Conservation (phyloP, 2,113 vertebrate genomes). For the Neopipo cinnamomea region DNA sequence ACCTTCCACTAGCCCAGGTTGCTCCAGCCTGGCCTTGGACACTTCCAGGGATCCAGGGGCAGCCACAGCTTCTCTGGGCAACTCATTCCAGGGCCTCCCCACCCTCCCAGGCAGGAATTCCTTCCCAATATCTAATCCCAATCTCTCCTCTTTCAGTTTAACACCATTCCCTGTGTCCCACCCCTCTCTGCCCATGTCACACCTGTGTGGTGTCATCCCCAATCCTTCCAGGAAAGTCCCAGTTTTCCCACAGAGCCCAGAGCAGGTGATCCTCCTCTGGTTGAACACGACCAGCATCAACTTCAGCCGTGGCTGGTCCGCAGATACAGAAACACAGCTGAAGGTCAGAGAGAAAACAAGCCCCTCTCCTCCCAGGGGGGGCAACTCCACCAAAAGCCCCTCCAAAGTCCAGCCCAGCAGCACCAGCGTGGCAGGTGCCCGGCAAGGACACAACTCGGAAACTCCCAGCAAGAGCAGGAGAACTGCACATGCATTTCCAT, state of each 20-base stretch:
- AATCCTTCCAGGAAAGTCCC: background rate
- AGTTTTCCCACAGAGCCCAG: background rate
- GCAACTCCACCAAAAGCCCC: background rate
- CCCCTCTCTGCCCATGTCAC: background rate
- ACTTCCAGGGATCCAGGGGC: background rate
- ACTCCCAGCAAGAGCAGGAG: background rate
- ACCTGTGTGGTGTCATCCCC: background rate
- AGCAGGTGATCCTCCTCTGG: background rate
- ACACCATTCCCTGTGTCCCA: background rate
- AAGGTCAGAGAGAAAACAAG: background rate
- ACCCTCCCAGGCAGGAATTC: background rate
- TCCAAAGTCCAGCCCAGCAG: background rate
- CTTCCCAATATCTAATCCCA: background rate
- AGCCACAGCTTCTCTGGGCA: background rate
- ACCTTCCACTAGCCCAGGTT: background rate
- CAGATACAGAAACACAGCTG: background rate
- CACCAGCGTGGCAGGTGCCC: background rate
- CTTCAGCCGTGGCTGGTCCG: background rate
- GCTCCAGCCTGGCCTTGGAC: background rate
- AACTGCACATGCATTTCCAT: background rate
- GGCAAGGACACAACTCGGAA: background rate
- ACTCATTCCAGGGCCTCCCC: background rate
- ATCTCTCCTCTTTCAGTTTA: background rate
- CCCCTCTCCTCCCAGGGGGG: fast-evolving
- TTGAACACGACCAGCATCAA: background rate